Evolutionary conservation across 1,140 invertebrate genomes (phyloP), one percentile per base, ranked within the genome.

Genomic region (Drosophila ficusphila): DNA sequence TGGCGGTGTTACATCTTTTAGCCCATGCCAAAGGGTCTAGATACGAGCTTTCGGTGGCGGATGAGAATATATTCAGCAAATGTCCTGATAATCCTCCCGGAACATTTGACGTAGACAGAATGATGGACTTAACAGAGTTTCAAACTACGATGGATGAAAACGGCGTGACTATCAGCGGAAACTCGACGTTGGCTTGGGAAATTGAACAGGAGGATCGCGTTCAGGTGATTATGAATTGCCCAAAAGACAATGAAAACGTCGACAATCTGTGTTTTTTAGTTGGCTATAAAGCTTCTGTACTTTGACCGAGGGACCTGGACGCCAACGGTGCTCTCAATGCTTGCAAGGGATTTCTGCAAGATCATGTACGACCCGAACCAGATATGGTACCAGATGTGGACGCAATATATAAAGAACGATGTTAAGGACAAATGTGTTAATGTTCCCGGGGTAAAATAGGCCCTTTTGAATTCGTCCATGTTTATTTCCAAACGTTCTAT

Each of bases 381-480:
- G 5, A 23, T 23, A 2, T 69, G 56, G 56, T 62, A 79, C 27
- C 36, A 7, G 0, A 3, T 0, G 14, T 74, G 62, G 56, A 18
- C 41, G 0, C 0, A n/a, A n/a, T 18, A 79, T 11, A 0, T 69
- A 4, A 41, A 0, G 0, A 79, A 79, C 47, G 5, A 64, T 7
- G 29, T 58, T 0, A 41, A 23, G 18, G n/a, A 53, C 0, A 62
- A 44, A 27, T 79, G 76, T n/a, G 0, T 70, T 0, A 12, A 9
- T 18, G 33, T 27, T 3, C 62, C 41, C 7, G 76, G 76, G 12
- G 76, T 78, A 69, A n/a, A n/a, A n/a, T n/a, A n/a, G n/a, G n/a
- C n/a, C n/a, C n/a, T n/a, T n/a, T n/a, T n/a, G n/a, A n/a, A n/a
- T n/a, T n/a, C n/a, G n/a, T n/a, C n/a, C n/a, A n/a, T n/a, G n/a